These are phyloP conservation scores for Halichoerus grypus DNA, from an alignment of 2,113 vertebrate genomes.

Conservation along the genomic window DNA sequence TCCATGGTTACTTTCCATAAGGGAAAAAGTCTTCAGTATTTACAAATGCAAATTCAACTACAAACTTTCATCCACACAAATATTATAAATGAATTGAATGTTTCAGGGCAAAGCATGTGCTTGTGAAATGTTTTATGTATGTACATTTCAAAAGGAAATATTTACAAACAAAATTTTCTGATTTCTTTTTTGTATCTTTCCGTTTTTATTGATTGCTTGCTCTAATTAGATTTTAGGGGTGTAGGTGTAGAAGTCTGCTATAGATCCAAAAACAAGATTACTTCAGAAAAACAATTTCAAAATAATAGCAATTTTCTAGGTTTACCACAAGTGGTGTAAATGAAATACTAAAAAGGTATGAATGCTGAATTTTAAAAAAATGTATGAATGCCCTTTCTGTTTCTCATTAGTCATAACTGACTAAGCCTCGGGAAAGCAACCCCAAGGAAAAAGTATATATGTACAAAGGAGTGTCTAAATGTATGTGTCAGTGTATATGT, in stretches of 20 bases:
- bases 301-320: constrained; percentile 32
- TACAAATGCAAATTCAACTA: not conserved
- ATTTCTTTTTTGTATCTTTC: not conserved
- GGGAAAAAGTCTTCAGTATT: not conserved
- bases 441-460: constrained; percentile 5
- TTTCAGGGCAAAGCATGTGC: not conserved
- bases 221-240: not conserved
- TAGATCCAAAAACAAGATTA: not conserved
- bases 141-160: constrained; percentile 9
- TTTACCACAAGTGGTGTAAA: constrained; percentile 69
- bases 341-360: constrained; percentile 42
- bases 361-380: not conserved
- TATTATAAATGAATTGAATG: constrained; percentile 9
- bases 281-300: not conserved
- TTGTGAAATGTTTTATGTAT: not conserved
- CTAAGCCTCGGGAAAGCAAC: not conserved
- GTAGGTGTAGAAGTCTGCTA: not conserved
- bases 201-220: not conserved
- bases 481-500: not conserved
- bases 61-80: not conserved
- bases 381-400: constrained; percentile 19
- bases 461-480: not conserved
- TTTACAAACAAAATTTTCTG: not conserved
- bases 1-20: constrained; percentile 7
- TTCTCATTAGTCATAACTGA: constrained; percentile 51